These are phyloP conservation scores for Xiphias gladius DNA, from an alignment of 2,113 vertebrate genomes.

Conservation along the genomic window DNA sequence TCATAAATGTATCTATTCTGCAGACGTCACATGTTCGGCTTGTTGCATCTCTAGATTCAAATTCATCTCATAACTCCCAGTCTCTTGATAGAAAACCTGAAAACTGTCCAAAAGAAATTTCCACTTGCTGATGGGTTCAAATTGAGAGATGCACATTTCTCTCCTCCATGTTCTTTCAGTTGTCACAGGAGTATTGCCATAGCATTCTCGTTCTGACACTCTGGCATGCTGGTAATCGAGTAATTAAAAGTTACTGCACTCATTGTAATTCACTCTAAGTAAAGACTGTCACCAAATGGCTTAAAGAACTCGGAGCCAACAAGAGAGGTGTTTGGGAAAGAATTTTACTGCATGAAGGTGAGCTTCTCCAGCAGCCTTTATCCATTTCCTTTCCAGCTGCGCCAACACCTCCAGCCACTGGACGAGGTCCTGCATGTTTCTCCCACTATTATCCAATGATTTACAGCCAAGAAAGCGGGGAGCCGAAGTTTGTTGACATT, in stretches of 20 bases:
- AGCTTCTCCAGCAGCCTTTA: slow-evolving; percentile 62
- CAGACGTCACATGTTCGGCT: not conserved
- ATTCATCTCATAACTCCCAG: not conserved
- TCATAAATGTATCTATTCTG: not conserved
- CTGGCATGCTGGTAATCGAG: slow-evolving; percentile 50
- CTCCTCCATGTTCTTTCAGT: too few relatives aligned
- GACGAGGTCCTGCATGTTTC: slow-evolving; percentile 44
- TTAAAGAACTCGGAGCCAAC: slow-evolving; percentile 13
- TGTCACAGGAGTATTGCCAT: slow-evolving; percentile 12
- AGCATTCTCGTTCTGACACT: slow-evolving; percentile 17
- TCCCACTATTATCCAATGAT: slow-evolving; percentile 60
- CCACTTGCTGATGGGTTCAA: too few relatives aligned
- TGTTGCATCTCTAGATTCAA: not conserved
- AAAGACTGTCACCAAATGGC: slow-evolving; percentile 47
- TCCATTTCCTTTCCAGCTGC: slow-evolving; percentile 69
- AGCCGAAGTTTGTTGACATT: slow-evolving; percentile 74
- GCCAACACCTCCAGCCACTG: slow-evolving; percentile 66
- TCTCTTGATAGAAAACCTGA: not conserved
- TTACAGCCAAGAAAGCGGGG: slow-evolving; percentile 63
- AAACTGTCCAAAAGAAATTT: not conserved
- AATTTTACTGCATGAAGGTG: slow-evolving; percentile 56
- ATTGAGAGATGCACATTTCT: too few relatives aligned
- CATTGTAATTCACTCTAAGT: slow-evolving; percentile 38
- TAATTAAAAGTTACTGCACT: slow-evolving; percentile 36
- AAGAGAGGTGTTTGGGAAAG: slow-evolving; percentile 53